A percentile compares a stretch with the other conserved stretches of the same genome.
Conservation (phyloP, 2,888 invertebrate species). For the Leptinotarsa haldemani region DNA sequence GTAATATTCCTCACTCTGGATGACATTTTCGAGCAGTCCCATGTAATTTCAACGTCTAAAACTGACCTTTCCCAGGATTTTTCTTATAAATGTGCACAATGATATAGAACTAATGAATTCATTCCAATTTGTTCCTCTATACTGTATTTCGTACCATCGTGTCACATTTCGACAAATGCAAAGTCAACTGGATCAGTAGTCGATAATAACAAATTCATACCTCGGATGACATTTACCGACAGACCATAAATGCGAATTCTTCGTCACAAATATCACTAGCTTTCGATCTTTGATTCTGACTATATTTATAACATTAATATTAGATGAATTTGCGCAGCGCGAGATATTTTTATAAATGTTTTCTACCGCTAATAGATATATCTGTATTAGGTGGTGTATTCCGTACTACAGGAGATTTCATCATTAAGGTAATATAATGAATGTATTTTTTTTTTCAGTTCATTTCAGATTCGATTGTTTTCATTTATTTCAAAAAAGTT, state of each 20-base stretch:
- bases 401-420: too few species aligned
- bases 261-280: conserved; percentile 12
- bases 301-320: not conserved
- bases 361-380: conserved; percentile 5
- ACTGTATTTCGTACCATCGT: too few species aligned
- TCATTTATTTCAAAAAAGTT: too few species aligned
- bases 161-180: not conserved
- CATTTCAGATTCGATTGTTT: not conserved
- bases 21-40: too few species aligned
- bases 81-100: too few species aligned
- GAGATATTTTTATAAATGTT: conserved; percentile 17
- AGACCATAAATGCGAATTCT: conserved; percentile 13
- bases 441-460: not conserved
- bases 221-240: not conserved
- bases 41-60: too few species aligned
- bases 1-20: too few species aligned
- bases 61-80: too few species aligned
- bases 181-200: not conserved
- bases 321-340: not conserved
- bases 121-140: too few species aligned
- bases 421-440: not conserved
- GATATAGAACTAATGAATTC: too few species aligned
- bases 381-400: not conserved
- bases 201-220: not conserved
- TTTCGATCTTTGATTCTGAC: not conserved